phyloP scores from a whole-genome alignment of 2,113 vertebrate species.

The Malaclemys terrapin region DNA sequence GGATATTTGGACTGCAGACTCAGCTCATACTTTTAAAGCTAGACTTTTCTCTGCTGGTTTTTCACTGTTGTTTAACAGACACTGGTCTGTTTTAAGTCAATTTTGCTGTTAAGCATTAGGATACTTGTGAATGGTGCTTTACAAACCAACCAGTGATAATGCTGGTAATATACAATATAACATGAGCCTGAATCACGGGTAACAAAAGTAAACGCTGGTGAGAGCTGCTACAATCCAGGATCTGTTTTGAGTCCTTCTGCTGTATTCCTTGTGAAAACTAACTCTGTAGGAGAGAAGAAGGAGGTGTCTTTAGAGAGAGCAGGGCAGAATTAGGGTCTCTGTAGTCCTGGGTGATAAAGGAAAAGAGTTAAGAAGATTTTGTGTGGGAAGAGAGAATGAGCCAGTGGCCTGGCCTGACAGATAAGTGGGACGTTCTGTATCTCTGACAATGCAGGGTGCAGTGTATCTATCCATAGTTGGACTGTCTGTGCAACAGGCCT shows the following conservation, averaged over 20 bases:
- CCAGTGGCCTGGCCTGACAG: accelerated
- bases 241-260: not conserved
- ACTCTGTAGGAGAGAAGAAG: not conserved
- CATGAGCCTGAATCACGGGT: not conserved
- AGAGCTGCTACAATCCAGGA: not conserved
- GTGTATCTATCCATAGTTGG: accelerated
- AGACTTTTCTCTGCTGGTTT: slow-evolving; percentile 33
- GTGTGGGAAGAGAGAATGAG: accelerated
- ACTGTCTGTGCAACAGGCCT: not conserved
- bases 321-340: not conserved
- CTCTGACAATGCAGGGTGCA: not conserved
- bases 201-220: not conserved
- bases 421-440: accelerated
- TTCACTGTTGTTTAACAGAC: not conserved
- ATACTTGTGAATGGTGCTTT: not conserved
- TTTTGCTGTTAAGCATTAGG: slow-evolving; percentile 52
- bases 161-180: slow-evolving; percentile 7
- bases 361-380: not conserved
- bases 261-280: not conserved
- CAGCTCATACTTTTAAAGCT: not conserved
- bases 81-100: slow-evolving; percentile 55
- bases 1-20: not conserved
- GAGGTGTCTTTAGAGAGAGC: accelerated
- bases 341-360: accelerated
- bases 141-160: not conserved